phyloP scores from a whole-genome alignment of 2,888 invertebrate genomes.

The Willowsia nigromaculata region DNA sequence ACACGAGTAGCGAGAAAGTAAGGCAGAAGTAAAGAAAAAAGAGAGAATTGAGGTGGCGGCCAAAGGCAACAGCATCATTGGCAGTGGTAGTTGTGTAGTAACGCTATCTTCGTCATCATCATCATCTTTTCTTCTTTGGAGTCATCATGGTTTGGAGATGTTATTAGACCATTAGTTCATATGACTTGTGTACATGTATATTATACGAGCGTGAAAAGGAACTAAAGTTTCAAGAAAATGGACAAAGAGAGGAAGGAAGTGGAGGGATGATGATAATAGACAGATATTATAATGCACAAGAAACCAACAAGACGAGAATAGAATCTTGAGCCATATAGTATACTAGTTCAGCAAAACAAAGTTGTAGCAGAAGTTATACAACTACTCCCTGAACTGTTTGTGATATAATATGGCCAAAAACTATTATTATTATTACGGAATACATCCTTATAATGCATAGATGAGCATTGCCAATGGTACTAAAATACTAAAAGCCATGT shows the following conservation, averaged over 20 bases:
- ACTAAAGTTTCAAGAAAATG: constrained; percentile 20
- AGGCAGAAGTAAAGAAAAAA: not conserved
- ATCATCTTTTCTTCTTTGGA: constrained; percentile 28
- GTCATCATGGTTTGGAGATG: constrained; percentile 49
- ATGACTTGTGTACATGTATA: constrained; percentile 50
- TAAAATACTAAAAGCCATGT: constrained; percentile 20
- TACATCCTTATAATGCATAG: not conserved
- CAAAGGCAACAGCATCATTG: constrained; percentile 46
- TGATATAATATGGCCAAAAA: not conserved
- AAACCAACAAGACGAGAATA: not conserved
- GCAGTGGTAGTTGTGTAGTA: constrained; percentile 22
- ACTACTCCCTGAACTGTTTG: not conserved
- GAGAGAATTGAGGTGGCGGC: constrained; percentile 40
- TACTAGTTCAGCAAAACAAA: constrained; percentile 13
- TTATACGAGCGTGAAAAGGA: constrained; percentile 22
- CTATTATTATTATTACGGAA: not conserved
- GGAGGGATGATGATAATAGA: constrained; percentile 50
- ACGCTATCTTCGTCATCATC: constrained; percentile 44
- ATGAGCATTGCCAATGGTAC: not conserved
- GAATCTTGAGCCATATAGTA: not conserved
- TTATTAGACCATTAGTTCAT: constrained; percentile 57
- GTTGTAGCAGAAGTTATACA: not conserved
- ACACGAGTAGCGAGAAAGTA: constrained; percentile 24
- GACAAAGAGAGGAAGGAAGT: constrained; percentile 40
- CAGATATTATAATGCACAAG: constrained; percentile 56